phyloP scores from a whole-genome alignment of 2,888 invertebrate genomes.

The Oxyscelio sp. region DNA sequence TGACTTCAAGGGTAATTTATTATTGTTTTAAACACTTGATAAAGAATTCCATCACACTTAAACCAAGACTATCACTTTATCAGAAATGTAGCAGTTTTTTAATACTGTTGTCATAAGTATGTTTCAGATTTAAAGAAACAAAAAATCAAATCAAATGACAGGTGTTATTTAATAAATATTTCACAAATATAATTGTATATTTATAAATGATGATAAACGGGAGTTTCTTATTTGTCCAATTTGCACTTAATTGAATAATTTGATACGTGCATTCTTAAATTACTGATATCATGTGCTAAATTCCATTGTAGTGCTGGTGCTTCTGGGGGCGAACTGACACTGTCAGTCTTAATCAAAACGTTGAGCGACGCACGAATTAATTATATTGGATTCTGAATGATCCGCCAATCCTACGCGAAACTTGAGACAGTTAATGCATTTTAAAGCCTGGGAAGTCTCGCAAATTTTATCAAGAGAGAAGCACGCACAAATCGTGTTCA shows the following conservation, averaged over 20 bases:
- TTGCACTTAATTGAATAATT: constrained; percentile 47
- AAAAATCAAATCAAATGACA: too few species aligned
- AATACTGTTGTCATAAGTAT: too few species aligned
- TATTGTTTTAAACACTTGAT: too few species aligned
- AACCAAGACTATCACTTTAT: too few species aligned
- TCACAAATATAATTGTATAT: too few species aligned
- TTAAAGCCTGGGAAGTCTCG: constrained; percentile 40
- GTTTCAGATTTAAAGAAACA: too few species aligned
- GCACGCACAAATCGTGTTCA: not conserved
- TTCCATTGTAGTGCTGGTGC: constrained; percentile 12
- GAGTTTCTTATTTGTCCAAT: too few species aligned
- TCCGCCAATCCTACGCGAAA: constrained; percentile 32
- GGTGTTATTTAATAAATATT: too few species aligned
- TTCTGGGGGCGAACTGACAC: constrained; percentile 38
- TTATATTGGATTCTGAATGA: constrained; percentile 42
- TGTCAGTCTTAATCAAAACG: constrained; percentile 59
- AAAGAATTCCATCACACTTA: too few species aligned
- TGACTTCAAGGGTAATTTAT: too few species aligned
- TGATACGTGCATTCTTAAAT: constrained; percentile 51
- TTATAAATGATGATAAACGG: too few species aligned
- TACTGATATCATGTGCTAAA: constrained; percentile 40
- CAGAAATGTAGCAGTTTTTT: too few species aligned
- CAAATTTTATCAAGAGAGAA: constrained; percentile 28
- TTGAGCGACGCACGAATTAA: constrained; percentile 55
- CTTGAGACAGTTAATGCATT: constrained; percentile 59